Conservation (phyloP, 1,140 invertebrate genomes). For the Eufriesea mexicana region DNA sequence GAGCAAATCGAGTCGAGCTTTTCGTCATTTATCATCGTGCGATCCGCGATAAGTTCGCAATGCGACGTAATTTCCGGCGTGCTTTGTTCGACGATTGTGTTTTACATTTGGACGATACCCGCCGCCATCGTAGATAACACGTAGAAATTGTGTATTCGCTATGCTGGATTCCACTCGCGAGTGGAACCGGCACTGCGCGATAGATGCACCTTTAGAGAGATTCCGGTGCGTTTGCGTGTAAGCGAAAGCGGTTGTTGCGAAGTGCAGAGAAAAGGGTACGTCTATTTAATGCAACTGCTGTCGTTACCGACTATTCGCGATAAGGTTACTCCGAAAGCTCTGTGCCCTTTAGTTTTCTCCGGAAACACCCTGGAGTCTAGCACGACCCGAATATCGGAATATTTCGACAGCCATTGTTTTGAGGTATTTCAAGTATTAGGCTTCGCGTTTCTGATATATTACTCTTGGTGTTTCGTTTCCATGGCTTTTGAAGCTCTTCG, state of each 20-base stretch:
- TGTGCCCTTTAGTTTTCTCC: constrained; percentile 26
- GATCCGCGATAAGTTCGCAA: constrained; percentile 23
- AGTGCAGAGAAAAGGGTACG: neutral
- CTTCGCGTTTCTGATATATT: neutral
- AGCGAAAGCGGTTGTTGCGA: constrained; percentile 21
- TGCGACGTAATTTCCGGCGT: constrained; percentile 9
- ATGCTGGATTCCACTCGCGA: neutral
- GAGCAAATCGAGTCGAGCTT: neutral
- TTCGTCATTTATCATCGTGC: neutral
- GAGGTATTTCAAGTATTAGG: neutral
- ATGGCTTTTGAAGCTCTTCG: neutral
- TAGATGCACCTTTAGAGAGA: neutral
- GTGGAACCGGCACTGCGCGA: neutral
- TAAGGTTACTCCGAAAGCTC: constrained; percentile 17
- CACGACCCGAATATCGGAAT: neutral
- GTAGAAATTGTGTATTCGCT: constrained; percentile 20
- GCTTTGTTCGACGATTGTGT: constrained; percentile 8
- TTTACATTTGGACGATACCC: constrained; percentile 19
- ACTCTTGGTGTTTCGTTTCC: neutral
- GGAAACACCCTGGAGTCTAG: neutral
- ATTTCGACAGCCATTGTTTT: neutral
- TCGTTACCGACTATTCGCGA: constrained; percentile 28
- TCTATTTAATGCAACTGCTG: constrained; percentile 34
- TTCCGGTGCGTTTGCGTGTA: neutral
- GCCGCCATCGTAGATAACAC: constrained; percentile 10